Evolutionary conservation across 2,113 vertebrate species (phyloP).

Genomic region (Reinhardtius hippoglossoides): DNA sequence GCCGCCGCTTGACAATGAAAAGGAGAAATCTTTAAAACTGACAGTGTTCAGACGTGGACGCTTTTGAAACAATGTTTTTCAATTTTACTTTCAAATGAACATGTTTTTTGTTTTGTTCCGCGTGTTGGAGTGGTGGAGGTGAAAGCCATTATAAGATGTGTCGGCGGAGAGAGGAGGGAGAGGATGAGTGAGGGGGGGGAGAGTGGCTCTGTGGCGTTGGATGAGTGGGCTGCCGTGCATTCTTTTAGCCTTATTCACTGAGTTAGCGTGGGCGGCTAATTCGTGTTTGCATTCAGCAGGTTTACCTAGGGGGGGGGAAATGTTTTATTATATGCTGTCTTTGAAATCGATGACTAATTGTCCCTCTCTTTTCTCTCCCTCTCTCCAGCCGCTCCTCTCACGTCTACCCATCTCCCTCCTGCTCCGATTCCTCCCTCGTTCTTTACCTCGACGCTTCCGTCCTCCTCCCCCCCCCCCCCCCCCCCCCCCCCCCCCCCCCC

Average conservation of each 20-base stretch:
- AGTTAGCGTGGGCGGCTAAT: slow-evolving; percentile 81
- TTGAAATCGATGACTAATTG: slow-evolving; percentile 87
- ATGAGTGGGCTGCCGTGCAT: slow-evolving; percentile 82
- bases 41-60: slow-evolving; percentile 53
- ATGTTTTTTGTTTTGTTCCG: slow-evolving; percentile 29
- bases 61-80: slow-evolving; percentile 71
- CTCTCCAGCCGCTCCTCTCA: slow-evolving; percentile 22
- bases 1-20: slow-evolving; percentile 46
- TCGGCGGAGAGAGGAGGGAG: slow-evolving; percentile 59
- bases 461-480: not conserved
- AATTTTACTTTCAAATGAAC: slow-evolving; percentile 71
- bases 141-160: slow-evolving; percentile 78
- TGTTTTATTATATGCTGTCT: slow-evolving; percentile 84
- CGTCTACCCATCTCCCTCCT: slow-evolving; percentile 41
- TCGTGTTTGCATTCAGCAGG: slow-evolving; percentile 84
- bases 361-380: slow-evolving; percentile 12
- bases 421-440: not conserved
- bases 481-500: not conserved
- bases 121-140: slow-evolving; percentile 70
- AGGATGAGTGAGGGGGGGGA: slow-evolving; percentile 6
- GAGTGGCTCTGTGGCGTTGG: slow-evolving; percentile 72
- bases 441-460: not conserved
- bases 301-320: slow-evolving; percentile 85
- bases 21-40: slow-evolving; percentile 54
- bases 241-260: slow-evolving; percentile 85